Base-by-base conservation (phyloP, 1,140 invertebrate genomes). In the Camponotus floridanus region DNA sequence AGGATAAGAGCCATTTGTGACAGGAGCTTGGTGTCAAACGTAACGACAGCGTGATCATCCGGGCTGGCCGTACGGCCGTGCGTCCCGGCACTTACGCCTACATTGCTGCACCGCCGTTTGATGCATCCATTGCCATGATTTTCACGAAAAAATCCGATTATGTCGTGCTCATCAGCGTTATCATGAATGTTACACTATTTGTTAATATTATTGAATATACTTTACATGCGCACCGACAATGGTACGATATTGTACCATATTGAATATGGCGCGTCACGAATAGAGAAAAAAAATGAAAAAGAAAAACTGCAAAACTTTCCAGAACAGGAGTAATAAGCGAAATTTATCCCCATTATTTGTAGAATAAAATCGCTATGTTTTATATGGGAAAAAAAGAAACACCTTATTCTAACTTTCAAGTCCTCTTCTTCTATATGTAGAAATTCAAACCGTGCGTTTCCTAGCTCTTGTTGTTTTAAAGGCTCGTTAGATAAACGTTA, bases 311-410 rank as follows among this genome's bases (percentile, higher is more conserved):
- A 86, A 74, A 90, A 92, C 70, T 92, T 92, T 93, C 89, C 89
- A 90, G 83, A 51, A 92, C 88, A 87, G 8, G 11, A 87, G 88
- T 84, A 90, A 87, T 88, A 90, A 92, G 67, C 88, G 86, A 61
- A 93, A 94, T 93, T 91, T 92, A 94, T 94, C 93, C 93, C 48
- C 92, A 95, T 95, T 94, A 93, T 94, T 94, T 95, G 94, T 95
- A 95, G 94, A 95, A 95, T 95, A 95, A 95, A 95, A 94, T 94
- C 93, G 92, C 93, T 94, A 94, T 95, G 94, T 95, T 95, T 95
- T 95, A 87, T 94, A 95, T 95, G 94, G 93, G 94, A 94, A 90
- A 39, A 59, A 61, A 80, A 79, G 15, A 39, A 91, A 80, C 36
- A 89, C 70, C 89, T 87, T 88, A 90, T 88, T 90, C 83, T 90